These are phyloP conservation scores for Sebastes nivosus DNA, from an alignment of 2,797 vertebrate species.

Conservation along the genomic window DNA sequence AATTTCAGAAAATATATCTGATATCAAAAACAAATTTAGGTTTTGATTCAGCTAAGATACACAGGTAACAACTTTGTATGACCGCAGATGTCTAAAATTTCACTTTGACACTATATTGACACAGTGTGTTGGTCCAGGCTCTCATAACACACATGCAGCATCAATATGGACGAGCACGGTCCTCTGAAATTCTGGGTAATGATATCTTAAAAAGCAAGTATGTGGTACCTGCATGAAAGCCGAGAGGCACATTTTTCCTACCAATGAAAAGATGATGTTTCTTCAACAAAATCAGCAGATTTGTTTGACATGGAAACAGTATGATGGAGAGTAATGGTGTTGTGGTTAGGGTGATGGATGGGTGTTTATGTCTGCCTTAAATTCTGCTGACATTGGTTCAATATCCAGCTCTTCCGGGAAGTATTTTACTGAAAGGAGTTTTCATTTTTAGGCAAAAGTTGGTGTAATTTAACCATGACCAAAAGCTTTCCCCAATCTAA, in stretches of 20 bases:
- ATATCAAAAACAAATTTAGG: slow-evolving; percentile 1
- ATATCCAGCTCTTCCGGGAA: slow-evolving; percentile 59
- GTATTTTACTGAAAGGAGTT: slow-evolving; percentile 34
- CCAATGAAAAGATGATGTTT: slow-evolving; percentile 36
- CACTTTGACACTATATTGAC: neutral
- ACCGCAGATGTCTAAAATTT: neutral
- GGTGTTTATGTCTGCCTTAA: slow-evolving; percentile 65
- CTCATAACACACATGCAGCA: neutral
- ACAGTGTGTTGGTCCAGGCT: neutral
- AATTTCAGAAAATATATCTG: neutral
- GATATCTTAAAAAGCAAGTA: neutral
- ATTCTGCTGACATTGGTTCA: slow-evolving; percentile 58
- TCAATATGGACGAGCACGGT: neutral
- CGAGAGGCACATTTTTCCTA: slow-evolving; percentile 11
- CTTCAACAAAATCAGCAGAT: slow-evolving; percentile 37
- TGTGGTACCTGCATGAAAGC: slow-evolving; percentile 23
- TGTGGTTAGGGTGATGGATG: slow-evolving; percentile 71
- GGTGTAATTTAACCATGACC: slow-evolving; percentile 30
- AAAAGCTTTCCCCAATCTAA: slow-evolving; percentile 32
- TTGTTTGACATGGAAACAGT: slow-evolving; percentile 60
- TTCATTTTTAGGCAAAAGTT: slow-evolving; percentile 44
- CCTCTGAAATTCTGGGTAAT: slow-evolving; percentile 8
- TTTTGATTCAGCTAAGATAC: neutral
- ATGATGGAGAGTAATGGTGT: slow-evolving; percentile 34
- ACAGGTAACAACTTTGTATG: slow-evolving; percentile 3